Evolutionary conservation across 2,888 invertebrate species (phyloP).

Genomic region (Hartigia nigra): DNA sequence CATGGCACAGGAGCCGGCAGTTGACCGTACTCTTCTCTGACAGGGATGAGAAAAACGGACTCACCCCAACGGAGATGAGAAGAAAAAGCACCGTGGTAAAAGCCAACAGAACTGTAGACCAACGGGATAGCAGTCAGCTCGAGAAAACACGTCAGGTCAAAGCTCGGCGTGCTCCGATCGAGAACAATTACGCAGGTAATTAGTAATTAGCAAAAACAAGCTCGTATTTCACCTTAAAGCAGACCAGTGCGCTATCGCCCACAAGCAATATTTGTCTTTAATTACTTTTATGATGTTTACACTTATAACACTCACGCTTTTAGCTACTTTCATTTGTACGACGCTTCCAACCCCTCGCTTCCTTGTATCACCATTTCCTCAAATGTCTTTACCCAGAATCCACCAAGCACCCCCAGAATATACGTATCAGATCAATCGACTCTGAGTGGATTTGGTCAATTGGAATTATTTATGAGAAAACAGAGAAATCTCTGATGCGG

Average conservation of each 20-base stretch:
- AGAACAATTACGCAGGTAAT: constrained; percentile 34
- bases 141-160: background rate
- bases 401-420: background rate
- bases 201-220: constrained; percentile 48
- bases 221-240: constrained; percentile 40
- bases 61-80: background rate
- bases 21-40: background rate
- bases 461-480: constrained; percentile 14
- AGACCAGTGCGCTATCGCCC: constrained; percentile 25
- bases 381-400: background rate
- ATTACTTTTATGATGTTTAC: constrained; percentile 48
- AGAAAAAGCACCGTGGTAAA: background rate
- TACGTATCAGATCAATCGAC: background rate
- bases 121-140: background rate
- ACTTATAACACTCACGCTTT: constrained; percentile 1
- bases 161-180: background rate
- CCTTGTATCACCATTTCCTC: background rate
- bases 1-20: background rate
- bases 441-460: background rate
- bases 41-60: background rate
- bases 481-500: constrained; percentile 41
- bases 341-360: background rate
- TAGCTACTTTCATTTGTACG: background rate
- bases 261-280: constrained; percentile 52
- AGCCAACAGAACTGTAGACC: background rate